These are phyloP conservation scores for Progne subis DNA, from an alignment of 2,113 vertebrate species.

Conservation along the genomic window DNA sequence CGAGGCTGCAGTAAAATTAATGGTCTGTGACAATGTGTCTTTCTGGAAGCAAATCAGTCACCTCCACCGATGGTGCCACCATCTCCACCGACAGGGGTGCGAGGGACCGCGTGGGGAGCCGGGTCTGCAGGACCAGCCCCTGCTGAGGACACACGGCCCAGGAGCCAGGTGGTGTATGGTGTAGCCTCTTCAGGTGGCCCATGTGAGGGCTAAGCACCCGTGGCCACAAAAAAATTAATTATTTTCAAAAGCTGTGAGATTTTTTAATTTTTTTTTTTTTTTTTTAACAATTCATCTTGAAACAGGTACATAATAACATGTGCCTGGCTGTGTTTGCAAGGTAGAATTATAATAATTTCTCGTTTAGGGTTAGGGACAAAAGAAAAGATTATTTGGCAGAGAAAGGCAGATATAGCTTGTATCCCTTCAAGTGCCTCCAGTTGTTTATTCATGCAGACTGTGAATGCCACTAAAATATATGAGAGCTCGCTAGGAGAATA, in stretches of 20 bases:
- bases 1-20: constrained; percentile 46
- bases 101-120: background rate
- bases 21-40: constrained; percentile 25
- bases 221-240: background rate
- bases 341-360: constrained; percentile 11
- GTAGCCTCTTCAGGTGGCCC: background rate
- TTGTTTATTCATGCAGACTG: constrained; percentile 27
- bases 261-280: background rate
- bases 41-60: constrained; percentile 10
- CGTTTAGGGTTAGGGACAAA: background rate
- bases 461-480: constrained; percentile 25
- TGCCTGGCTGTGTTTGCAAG: constrained; percentile 1
- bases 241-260: background rate
- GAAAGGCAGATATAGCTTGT: background rate
- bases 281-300: background rate
- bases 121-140: background rate
- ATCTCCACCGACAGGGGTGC: background rate
- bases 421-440: background rate
- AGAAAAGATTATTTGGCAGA: constrained; percentile 14
- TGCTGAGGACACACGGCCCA: background rate
- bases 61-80: background rate
- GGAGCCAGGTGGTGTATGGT: background rate
- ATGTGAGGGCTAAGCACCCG: background rate
- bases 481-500: background rate
- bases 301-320: constrained; percentile 5